These are phyloP conservation scores for Asarcornis scutulata DNA, from an alignment of 2,113 vertebrate species.

Conservation along the genomic window DNA sequence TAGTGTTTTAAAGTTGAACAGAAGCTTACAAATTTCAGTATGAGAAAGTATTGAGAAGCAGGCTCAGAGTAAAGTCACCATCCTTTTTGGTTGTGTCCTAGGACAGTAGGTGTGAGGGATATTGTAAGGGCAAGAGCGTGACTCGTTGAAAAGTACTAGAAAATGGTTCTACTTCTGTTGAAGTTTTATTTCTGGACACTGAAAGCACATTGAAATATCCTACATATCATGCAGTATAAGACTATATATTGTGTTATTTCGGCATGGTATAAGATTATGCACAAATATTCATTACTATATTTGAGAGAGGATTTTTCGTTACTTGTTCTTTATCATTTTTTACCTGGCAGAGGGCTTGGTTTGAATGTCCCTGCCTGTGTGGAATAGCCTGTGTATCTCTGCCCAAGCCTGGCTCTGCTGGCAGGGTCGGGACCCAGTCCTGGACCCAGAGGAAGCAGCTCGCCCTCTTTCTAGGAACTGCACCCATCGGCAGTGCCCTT, in stretches of 20 bases:
- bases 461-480: rapidly evolving
- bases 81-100: not conserved
- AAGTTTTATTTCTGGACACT: not conserved
- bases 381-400: not conserved
- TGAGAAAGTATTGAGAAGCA: not conserved
- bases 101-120: not conserved
- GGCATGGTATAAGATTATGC: not conserved
- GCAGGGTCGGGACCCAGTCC: not conserved
- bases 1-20: not conserved
- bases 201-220: not conserved
- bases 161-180: not conserved
- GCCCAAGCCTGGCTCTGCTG: not conserved
- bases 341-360: not conserved
- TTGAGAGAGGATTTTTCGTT: not conserved
- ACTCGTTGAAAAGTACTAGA: not conserved
- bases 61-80: not conserved
- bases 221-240: not conserved
- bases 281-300: not conserved
- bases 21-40: not conserved
- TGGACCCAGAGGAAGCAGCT: not conserved
- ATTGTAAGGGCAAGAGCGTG: not conserved
- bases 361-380: not conserved
- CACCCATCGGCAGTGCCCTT: not conserved
- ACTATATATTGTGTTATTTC: not conserved
- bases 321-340: not conserved